Conservation (phyloP, 2,888 invertebrate genomes). For the Hirtodrosophila cameraria region DNA sequence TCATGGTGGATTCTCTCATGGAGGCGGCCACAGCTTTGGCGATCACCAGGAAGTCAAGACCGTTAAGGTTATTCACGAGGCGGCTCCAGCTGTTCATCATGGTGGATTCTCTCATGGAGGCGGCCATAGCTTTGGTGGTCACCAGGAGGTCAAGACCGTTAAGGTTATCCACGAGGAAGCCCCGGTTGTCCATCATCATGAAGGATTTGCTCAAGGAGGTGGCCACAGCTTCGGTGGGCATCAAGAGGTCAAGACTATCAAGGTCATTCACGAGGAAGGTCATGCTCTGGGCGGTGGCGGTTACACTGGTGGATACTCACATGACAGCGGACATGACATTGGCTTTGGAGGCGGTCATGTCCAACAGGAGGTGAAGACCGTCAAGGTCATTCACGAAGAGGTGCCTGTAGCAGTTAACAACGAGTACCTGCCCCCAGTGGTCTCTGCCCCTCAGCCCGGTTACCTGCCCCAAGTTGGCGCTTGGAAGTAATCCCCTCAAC, state of each 20-base stretch:
- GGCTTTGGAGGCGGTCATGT: slow-evolving; percentile 36
- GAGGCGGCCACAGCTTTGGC: slow-evolving; percentile 37
- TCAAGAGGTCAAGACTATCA: slow-evolving; percentile 69
- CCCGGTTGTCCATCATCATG: not conserved
- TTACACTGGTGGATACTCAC: slow-evolving; percentile 26
- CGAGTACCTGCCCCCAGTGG: slow-evolving; percentile 59
- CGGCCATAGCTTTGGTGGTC: slow-evolving; percentile 41
- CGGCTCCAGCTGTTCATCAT: slow-evolving; percentile 25
- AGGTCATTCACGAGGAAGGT: slow-evolving; percentile 66
- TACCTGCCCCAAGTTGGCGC: slow-evolving; percentile 69
- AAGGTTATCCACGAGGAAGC: slow-evolving; percentile 67
- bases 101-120: slow-evolving; percentile 44
- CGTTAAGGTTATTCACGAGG: slow-evolving; percentile 55
- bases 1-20: slow-evolving; percentile 19
- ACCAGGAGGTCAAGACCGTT: slow-evolving; percentile 68
- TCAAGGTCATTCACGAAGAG: slow-evolving; percentile 69
- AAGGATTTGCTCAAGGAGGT: slow-evolving; percentile 47
- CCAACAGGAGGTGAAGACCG: slow-evolving; percentile 62
- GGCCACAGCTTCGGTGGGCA: slow-evolving; percentile 52
- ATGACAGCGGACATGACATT: slow-evolving; percentile 21
- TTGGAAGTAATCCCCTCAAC: slow-evolving; percentile 58
- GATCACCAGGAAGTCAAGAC: slow-evolving; percentile 51
- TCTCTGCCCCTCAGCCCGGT: slow-evolving; percentile 43
- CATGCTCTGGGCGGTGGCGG: too few species aligned
- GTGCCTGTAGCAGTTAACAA: slow-evolving; percentile 30